These are phyloP conservation scores for Menidia menidia DNA, from an alignment of 2,797 vertebrate genomes.

Conservation along the genomic window DNA sequence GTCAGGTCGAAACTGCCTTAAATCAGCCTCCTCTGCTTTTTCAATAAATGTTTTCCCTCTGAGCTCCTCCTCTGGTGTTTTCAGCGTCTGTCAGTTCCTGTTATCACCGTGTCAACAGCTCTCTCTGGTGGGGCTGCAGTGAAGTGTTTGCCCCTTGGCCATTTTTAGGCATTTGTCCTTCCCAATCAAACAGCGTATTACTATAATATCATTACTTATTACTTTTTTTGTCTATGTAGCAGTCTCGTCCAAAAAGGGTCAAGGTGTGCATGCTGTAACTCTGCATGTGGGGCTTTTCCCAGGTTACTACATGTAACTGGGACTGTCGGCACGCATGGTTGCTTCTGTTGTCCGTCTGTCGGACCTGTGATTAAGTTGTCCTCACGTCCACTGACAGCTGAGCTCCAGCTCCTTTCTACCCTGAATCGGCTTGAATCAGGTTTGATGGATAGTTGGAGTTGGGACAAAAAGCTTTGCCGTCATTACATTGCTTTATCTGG, in stretches of 20 bases:
- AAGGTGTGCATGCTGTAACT: too few relatives aligned
- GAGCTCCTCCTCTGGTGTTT: background rate
- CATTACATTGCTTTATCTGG: background rate
- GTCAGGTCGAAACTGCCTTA: slow-evolving; percentile 11
- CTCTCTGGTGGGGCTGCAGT: slow-evolving; percentile 47
- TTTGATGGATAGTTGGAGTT: too few relatives aligned
- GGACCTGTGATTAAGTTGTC: too few relatives aligned
- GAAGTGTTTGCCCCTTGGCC: slow-evolving; percentile 20
- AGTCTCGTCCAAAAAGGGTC: background rate
- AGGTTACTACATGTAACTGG: too few relatives aligned
- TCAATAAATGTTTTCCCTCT: slow-evolving; percentile 8
- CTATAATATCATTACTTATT: background rate
- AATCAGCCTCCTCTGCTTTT: background rate
- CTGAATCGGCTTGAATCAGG: too few relatives aligned
- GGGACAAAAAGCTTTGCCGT: too few relatives aligned
- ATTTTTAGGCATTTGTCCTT: background rate
- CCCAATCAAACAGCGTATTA: background rate
- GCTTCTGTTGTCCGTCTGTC: too few relatives aligned
- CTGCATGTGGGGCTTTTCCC: too few relatives aligned
- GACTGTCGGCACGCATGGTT: too few relatives aligned
- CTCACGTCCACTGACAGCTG: too few relatives aligned
- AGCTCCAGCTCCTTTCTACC: too few relatives aligned
- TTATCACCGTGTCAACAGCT: slow-evolving; percentile 37
- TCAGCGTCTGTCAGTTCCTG: background rate
- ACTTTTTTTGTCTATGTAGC: background rate